Evolutionary conservation across 2,797 vertebrate species (phyloP), one percentile per base, ranked within the genome.

Genomic region (Heterohyrax brucei): DNA sequence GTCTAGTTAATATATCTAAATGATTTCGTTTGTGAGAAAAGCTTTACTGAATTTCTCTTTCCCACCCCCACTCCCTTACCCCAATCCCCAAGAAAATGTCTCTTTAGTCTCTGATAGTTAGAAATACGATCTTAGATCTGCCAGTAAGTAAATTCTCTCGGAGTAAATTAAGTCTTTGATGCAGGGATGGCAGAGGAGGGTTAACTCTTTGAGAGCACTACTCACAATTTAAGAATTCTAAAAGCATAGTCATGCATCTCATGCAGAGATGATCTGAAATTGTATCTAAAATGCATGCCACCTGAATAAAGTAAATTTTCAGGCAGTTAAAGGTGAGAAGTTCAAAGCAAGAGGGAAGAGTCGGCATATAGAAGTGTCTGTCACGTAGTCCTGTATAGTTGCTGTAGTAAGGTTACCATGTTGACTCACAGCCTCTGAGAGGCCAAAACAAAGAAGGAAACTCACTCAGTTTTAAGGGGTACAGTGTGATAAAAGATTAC

Each of bases 1-100:
- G 46, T 83, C 33, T 64, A 94, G 53, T 46, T 93, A 89, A 95
- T 39, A 70, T 3, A 48, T 86, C 70, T 59, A 33, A 83, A 87
- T 92, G 66, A 75, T 91, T 73, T 87, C 66, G 87, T 92, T 81
- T 50, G 30, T 30, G 62, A 64, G 61, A 94, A 83, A 91, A 85
- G 4, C 24, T 59, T 85, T 73, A 62, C 46, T 62, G 79, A 90
- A 64, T 28, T n/a, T 73, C 10, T n/a, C 44, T 24, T 28, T 21
- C 24, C 4, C 13, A 39, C 39, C 39, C 39, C 39, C 39, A 39
- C 39, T 39, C 39, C 39, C 39, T 39, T 39, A 39, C 39, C 39
- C 39, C 39, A 39, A 39, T 7, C 19, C 56, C 12, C 10, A 72
- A 53, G 66, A 92, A 91, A 59, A 56, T 26, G 89, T 44, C 24